Conservation (phyloP, 2,797 vertebrate genomes). For the Lemur catta region DNA sequence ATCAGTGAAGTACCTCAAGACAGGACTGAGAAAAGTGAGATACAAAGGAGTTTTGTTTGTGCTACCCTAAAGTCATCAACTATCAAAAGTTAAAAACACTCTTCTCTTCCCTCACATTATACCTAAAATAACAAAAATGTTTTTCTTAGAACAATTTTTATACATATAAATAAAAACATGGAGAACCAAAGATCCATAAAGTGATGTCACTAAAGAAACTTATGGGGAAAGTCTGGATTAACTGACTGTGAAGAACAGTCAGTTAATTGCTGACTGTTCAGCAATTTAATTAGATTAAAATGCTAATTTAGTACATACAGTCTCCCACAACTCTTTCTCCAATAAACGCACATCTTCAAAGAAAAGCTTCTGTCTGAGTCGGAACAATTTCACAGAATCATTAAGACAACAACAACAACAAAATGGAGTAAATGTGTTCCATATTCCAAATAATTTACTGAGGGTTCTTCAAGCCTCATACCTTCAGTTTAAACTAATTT, state of each 20-base stretch:
- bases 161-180: slow-evolving; percentile 55
- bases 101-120: slow-evolving; percentile 30
- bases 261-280: too few relatives aligned
- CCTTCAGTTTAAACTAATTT: slow-evolving; percentile 48
- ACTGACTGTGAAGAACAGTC: slow-evolving; percentile 48
- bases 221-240: slow-evolving; percentile 46
- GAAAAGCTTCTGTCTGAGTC: slow-evolving; percentile 50
- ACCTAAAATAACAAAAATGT: slow-evolving; percentile 64
- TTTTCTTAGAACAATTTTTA: slow-evolving; percentile 56
- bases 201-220: slow-evolving; percentile 64
- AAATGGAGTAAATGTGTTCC: slow-evolving; percentile 42
- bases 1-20: slow-evolving; percentile 65
- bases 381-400: slow-evolving; percentile 61
- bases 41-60: slow-evolving; percentile 54
- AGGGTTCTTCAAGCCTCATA: slow-evolving; percentile 58
- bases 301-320: slow-evolving; percentile 15
- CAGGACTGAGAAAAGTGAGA: slow-evolving; percentile 55
- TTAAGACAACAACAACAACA: slow-evolving; percentile 33
- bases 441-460: slow-evolving; percentile 58
- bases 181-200: slow-evolving; percentile 63
- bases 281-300: too few relatives aligned
- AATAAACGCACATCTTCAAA: slow-evolving; percentile 56
- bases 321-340: slow-evolving; percentile 39
- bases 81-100: slow-evolving; percentile 68
- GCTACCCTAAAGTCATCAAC: slow-evolving; percentile 55